These are phyloP conservation scores for Latheticus oryzae DNA, from an alignment of 2,888 invertebrate species.

Conservation along the genomic window DNA sequence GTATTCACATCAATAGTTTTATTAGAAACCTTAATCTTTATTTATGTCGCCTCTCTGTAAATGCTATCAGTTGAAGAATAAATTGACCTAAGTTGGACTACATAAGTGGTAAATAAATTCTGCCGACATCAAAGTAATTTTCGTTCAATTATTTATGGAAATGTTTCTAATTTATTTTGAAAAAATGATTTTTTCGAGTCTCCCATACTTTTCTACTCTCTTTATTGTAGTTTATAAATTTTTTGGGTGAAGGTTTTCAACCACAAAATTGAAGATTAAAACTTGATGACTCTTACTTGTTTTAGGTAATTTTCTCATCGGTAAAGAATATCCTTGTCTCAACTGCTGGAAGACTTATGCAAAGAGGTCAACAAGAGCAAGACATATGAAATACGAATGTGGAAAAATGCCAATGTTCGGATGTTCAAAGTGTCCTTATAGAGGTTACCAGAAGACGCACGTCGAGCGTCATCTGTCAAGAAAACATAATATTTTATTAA, in stretches of 20 bases:
- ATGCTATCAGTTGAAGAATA: too few relatives aligned
- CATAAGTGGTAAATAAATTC: too few relatives aligned
- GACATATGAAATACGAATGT: slow-evolving; percentile 56
- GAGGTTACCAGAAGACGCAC: slow-evolving; percentile 58
- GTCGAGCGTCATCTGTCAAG: slow-evolving; percentile 57
- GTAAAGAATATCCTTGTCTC: slow-evolving; percentile 44
- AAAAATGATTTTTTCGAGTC: too few relatives aligned
- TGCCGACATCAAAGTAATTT: too few relatives aligned
- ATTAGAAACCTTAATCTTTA: not conserved
- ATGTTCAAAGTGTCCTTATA: slow-evolving; percentile 56
- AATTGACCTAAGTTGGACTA: too few relatives aligned
- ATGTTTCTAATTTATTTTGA: too few relatives aligned
- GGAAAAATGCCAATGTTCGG: slow-evolving; percentile 54
- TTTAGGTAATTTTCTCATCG: slow-evolving; percentile 36
- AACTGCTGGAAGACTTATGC: slow-evolving; percentile 51
- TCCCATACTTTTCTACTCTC: too few relatives aligned
- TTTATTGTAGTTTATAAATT: too few relatives aligned
- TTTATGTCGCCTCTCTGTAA: too few relatives aligned
- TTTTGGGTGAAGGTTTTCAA: slow-evolving; percentile 32
- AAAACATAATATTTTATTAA: slow-evolving; percentile 53
- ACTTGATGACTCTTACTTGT: slow-evolving; percentile 18
- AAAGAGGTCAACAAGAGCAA: slow-evolving; percentile 49
- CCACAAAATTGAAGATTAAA: too few relatives aligned
- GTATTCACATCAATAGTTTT: too few relatives aligned
- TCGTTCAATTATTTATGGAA: too few relatives aligned